These are phyloP conservation scores for Petrocephalus zakoni DNA, from an alignment of 2,113 vertebrate genomes.

Conservation along the genomic window DNA sequence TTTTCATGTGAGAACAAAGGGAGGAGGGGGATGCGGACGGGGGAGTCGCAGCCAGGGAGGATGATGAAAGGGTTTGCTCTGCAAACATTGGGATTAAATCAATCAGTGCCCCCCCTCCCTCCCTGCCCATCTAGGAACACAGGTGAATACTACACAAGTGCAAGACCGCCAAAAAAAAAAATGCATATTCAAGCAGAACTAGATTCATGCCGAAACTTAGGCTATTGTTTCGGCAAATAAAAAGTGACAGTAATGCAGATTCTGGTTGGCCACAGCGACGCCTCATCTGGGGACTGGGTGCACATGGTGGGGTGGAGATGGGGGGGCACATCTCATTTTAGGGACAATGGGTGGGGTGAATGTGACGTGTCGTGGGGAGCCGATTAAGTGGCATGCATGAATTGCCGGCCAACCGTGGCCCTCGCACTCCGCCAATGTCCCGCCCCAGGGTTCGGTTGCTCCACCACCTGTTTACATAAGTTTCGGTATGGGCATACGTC, in stretches of 20 bases:
- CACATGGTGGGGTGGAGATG: slow-evolving; percentile 32
- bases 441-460: slow-evolving; percentile 59
- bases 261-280: neutral
- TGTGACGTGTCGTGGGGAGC: slow-evolving; percentile 55
- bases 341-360: slow-evolving; percentile 48
- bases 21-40: slow-evolving; percentile 27
- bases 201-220: neutral
- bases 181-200: neutral
- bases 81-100: slow-evolving; percentile 90
- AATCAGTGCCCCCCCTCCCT: slow-evolving; percentile 71
- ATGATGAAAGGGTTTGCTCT: slow-evolving; percentile 84
- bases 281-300: neutral
- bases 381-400: slow-evolving; percentile 63
- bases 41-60: slow-evolving; percentile 88
- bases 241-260: slow-evolving; percentile 19
- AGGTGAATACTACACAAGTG: slow-evolving; percentile 55
- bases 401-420: slow-evolving; percentile 50
- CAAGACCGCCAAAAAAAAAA: neutral
- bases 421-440: slow-evolving; percentile 57
- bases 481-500: slow-evolving; percentile 50
- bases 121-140: slow-evolving; percentile 39
- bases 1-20: slow-evolving; percentile 98
- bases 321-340: slow-evolving; percentile 46
- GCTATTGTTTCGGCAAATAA: neutral
- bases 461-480: slow-evolving; percentile 54